A percentile compares a stretch with the other conserved stretches of the same genome.
Conservation (phyloP, 2,113 vertebrate species). For the Saguinus midas region DNA sequence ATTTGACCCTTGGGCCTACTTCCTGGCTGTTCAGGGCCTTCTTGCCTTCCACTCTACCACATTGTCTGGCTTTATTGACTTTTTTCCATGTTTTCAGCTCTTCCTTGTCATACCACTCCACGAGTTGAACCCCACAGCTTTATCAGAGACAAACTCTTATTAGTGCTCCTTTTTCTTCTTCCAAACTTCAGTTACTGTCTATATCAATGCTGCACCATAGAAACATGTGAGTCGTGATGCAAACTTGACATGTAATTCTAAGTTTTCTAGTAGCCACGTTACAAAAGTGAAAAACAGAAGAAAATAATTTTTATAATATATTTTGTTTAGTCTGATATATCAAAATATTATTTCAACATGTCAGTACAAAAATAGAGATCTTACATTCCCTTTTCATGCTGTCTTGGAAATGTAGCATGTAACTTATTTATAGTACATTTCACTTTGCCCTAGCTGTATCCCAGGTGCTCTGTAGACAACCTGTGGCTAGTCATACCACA, state of each 20-base stretch:
- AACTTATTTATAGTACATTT: neutral
- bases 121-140: fast-evolving
- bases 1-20: neutral
- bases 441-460: neutral
- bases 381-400: neutral
- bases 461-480: neutral
- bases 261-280: neutral
- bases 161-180: neutral
- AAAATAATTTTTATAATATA: neutral
- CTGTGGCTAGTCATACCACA: fast-evolving
- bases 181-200: neutral
- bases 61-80: neutral
- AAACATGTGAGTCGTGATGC: neutral
- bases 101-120: neutral
- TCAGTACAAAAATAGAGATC: neutral
- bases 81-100: neutral
- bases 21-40: neutral
- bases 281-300: neutral
- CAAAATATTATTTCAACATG: neutral
- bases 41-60: neutral
- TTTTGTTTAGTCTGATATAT: neutral
- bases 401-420: neutral
- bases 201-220: too few species aligned
- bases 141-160: neutral
- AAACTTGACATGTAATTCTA: neutral